Evolutionary conservation across 2,113 vertebrate species (phyloP).

Genomic region (Plestiodon gilberti): DNA sequence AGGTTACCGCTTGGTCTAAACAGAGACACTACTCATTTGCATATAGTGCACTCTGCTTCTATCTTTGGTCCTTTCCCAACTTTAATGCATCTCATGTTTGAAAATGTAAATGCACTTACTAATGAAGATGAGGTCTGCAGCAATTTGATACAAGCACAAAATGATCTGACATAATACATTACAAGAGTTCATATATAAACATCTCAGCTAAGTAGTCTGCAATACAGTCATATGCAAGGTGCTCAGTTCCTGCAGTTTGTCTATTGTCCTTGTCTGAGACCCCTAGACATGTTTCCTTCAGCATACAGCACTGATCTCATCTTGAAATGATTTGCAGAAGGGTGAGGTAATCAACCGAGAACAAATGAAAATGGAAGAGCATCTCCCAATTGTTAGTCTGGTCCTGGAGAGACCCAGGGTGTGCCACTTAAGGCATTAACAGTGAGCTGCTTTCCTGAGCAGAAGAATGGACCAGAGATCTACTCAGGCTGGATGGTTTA

Average conservation of each 20-base stretch:
- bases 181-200: slow-evolving; percentile 29
- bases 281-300: neutral
- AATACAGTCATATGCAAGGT: neutral
- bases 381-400: neutral
- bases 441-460: too few relatives aligned
- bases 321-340: slow-evolving; percentile 29
- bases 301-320: accelerated
- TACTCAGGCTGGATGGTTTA: too few relatives aligned
- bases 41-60: neutral
- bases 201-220: neutral
- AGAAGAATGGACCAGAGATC: too few relatives aligned
- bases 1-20: neutral
- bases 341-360: neutral
- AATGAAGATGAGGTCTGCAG: neutral
- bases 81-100: neutral
- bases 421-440: too few relatives aligned
- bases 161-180: slow-evolving; percentile 22
- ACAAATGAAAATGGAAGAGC: neutral
- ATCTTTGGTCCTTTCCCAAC: neutral
- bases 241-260: neutral
- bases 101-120: accelerated
- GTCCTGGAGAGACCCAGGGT: too few relatives aligned
- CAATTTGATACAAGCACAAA: slow-evolving; percentile 41
- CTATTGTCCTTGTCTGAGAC: slow-evolving; percentile 48
- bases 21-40: slow-evolving; percentile 1